Percentiles rank a stretch among this genome's conserved stretches.
phyloP scores from a whole-genome alignment of 2,113 vertebrate genomes.

The Camelus dromedarius region DNA sequence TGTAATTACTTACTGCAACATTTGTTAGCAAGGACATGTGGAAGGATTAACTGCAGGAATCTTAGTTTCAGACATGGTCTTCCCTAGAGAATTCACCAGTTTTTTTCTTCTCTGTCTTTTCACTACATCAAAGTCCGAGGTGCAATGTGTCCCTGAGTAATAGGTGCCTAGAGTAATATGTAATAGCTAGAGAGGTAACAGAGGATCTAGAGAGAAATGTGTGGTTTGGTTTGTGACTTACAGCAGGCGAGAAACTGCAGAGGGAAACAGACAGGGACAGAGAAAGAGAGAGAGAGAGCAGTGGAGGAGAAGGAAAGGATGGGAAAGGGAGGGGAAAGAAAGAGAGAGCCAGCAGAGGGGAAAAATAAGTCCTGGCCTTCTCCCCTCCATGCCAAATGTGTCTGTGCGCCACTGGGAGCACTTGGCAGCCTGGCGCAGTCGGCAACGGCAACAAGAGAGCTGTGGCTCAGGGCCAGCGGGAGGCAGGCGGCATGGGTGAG shows the following conservation, averaged over 20 bases:
- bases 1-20: conserved; percentile 78
- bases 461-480: background rate
- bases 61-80: conserved; percentile 75
- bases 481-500: background rate
- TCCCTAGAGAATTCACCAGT: conserved; percentile 12
- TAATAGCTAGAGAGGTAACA: conserved; percentile 17
- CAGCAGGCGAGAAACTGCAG: background rate
- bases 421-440: background rate
- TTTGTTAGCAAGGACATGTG: conserved; percentile 78
- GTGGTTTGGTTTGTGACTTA: conserved; percentile 54
- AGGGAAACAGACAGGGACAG: background rate
- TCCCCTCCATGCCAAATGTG: background rate
- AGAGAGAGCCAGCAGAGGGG: background rate
- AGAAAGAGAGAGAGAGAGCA: background rate
- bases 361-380: background rate
- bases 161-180: background rate
- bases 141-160: conserved; percentile 37
- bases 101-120: conserved; percentile 51
- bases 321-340: background rate
- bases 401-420: background rate
- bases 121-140: conserved; percentile 48
- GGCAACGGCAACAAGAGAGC: background rate
- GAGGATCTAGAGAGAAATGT: conserved; percentile 53
- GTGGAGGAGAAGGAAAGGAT: background rate
- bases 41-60: conserved; percentile 79